Base-by-base conservation (phyloP, 2,888 invertebrate species). In the Pyralis farinalis region DNA sequence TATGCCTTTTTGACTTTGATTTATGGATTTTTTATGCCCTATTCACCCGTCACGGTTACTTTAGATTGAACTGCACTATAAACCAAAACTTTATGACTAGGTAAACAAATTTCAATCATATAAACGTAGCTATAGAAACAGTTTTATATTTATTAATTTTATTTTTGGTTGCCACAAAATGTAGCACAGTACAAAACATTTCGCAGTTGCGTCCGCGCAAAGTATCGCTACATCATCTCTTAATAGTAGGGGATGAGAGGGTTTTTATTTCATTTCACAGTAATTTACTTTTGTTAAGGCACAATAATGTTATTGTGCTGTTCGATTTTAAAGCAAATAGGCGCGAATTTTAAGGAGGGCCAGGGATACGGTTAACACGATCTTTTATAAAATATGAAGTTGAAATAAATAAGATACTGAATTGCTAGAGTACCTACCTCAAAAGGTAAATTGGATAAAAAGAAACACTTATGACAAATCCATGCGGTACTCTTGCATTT, bases 1-100 rank as follows among this genome's bases (percentile, higher is more conserved):
- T 84, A 82, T 85, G 88, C 89, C 88, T 87, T 88, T 89, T 90
- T 88, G 89, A 90, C 89, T 90, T 89, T 90, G 89, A 90, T 89
- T 89, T 90, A 90, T 89, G 75, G 58, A 55, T 81, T 89, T 89
- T 90, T 90, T 89, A 87, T 88, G 68, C 80, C 67, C 82, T 79
- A 86, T 88, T 87, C 88, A 86, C 75, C 72, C 84, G 86, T 82
- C 87, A 86, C 71, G 81, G 77, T 68, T 72, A 68, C 78, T 84
- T 83, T 73, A 68, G 63, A 83, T 74, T 76, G 65, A 71, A 71
- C 70, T 72, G 65, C 66, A 61, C 61, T 58, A 55, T 52, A 27
- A 22, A 59, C 43, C 55, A 43, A 50, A 61, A 57, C 47, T 49
- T 37, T 32, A 31, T 22, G 35, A 34, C 25, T 4, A n/a, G 28